phyloP scores from a whole-genome alignment of 2,113 vertebrate genomes.

The Pygathrix nemaeus region DNA sequence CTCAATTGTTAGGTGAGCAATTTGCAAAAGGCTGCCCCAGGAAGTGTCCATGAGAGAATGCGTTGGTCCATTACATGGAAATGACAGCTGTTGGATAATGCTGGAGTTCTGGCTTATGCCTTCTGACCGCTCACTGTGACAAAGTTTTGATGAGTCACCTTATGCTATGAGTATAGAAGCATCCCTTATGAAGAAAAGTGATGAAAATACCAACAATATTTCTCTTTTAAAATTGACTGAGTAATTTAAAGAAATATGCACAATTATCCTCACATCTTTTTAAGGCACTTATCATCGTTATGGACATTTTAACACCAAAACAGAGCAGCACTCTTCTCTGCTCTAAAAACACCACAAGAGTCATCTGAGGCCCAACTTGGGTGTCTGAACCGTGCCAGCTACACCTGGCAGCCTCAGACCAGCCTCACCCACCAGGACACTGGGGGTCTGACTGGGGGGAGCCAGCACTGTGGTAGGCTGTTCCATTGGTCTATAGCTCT shows the following conservation, averaged over 20 bases:
- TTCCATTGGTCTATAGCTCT: no score
- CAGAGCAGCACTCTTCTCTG: no score
- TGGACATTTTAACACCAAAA: no score
- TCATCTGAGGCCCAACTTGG: no score
- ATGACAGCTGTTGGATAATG: conserved; percentile 43
- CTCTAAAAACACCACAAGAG: no score
- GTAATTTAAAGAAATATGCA: background rate
- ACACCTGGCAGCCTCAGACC: no score
- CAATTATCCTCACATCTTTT: background rate
- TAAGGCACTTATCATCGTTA: no score
- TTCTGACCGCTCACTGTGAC: background rate
- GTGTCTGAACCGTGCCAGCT: no score
- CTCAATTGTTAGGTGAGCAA: background rate
- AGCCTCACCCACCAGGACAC: no score
- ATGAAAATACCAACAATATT: conserved; percentile 1
- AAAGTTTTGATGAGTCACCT: conserved; percentile 22
- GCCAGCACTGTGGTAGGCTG: no score
- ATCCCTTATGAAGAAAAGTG: background rate
- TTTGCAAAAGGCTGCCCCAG: background rate
- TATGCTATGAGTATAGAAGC: background rate
- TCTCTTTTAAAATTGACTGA: background rate
- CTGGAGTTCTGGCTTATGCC: conserved; percentile 25
- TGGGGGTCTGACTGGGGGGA: no score
- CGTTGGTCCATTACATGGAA: background rate
- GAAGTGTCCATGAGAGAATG: background rate